Conservation (phyloP, 2,113 vertebrate species). For the Panurus biarmicus region DNA sequence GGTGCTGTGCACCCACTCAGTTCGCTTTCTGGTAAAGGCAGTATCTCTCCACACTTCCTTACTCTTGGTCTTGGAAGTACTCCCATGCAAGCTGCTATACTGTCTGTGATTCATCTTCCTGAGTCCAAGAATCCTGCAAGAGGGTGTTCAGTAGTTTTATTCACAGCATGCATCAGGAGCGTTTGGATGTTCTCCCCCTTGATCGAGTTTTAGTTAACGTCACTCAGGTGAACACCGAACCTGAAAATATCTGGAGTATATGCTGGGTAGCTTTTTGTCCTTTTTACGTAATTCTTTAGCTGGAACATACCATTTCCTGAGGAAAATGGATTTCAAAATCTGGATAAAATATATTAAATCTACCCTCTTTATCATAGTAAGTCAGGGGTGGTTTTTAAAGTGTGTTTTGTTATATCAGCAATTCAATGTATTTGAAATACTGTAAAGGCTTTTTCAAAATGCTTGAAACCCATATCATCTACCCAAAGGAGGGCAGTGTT, state of each 20-base stretch:
- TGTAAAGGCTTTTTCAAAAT: neutral
- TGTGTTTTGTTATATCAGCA: fast-evolving
- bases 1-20: neutral
- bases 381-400: neutral
- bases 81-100: neutral
- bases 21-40: neutral
- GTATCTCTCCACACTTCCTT: neutral
- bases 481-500: neutral
- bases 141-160: neutral
- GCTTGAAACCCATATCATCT: neutral
- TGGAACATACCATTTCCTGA: fast-evolving
- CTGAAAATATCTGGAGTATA: neutral
- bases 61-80: neutral
- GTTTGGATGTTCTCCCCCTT: neutral
- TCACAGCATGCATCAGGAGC: neutral
- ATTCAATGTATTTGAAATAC: neutral
- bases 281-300: neutral
- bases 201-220: neutral
- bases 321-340: neutral
- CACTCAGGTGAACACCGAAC: neutral
- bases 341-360: neutral
- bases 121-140: neutral
- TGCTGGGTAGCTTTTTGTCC: neutral
- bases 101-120: neutral
- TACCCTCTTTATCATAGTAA: fast-evolving